These are phyloP conservation scores for Protonibea diacanthus DNA, from an alignment of 2,797 vertebrate species.

Conservation along the genomic window DNA sequence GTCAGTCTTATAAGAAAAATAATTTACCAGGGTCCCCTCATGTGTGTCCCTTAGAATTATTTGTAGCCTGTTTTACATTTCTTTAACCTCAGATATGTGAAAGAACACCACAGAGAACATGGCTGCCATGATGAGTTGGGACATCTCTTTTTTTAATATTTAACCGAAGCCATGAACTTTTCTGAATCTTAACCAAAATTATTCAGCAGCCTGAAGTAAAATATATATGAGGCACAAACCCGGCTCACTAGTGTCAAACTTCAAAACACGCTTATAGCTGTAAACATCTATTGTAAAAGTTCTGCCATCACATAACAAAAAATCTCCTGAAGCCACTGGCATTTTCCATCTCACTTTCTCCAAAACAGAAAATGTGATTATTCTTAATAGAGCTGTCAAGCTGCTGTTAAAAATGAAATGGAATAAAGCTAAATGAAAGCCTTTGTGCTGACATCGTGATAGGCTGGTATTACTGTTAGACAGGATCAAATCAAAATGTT, in stretches of 20 bases:
- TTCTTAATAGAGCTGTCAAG: slow-evolving; percentile 11
- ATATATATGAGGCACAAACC: neutral
- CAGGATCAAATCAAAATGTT: slow-evolving; percentile 38
- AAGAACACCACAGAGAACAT: too few relatives aligned
- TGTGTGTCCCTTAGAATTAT: too few relatives aligned
- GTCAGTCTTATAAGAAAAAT: too few relatives aligned
- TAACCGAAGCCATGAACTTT: neutral
- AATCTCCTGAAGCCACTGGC: neutral
- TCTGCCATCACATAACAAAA: neutral
- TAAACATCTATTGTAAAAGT: neutral
- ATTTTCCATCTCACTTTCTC: slow-evolving; percentile 4
- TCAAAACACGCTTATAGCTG: neutral
- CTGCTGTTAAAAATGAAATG: slow-evolving; percentile 19
- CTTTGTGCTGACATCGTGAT: slow-evolving; percentile 2
- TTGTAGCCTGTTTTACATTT: too few relatives aligned
- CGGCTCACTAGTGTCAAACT: neutral
- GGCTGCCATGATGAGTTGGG: too few relatives aligned
- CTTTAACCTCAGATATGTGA: too few relatives aligned
- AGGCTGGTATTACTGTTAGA: slow-evolving; percentile 30
- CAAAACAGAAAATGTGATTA: neutral
- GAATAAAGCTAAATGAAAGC: slow-evolving; percentile 27
- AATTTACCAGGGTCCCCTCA: too few relatives aligned
- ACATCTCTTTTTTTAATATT: neutral
- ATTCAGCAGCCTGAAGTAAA: neutral
- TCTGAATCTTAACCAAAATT: neutral